phyloP scores from a whole-genome alignment of 2,888 invertebrate genomes.

The Euplagia quadripunctaria region DNA sequence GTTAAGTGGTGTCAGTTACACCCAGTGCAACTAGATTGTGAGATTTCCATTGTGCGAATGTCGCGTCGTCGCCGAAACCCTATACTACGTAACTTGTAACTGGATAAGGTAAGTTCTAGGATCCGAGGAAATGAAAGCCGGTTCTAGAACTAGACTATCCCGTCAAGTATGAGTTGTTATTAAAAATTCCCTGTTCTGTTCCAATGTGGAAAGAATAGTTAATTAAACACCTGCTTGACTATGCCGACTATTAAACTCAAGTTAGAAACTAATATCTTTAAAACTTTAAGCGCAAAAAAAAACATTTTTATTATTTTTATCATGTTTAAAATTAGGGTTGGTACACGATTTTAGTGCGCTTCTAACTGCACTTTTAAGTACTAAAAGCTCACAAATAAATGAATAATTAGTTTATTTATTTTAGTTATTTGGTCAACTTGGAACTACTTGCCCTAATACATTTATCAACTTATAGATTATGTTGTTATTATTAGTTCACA shows the following conservation, averaged over 20 bases:
- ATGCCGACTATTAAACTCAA: conserved; percentile 56
- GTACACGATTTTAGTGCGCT: neutral
- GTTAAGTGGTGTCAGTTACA: conserved; percentile 62
- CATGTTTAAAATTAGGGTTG: conserved; percentile 20
- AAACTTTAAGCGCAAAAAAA: conserved; percentile 39
- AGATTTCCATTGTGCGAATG: conserved; percentile 67
- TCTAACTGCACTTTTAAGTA: neutral
- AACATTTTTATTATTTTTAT: conserved; percentile 34
- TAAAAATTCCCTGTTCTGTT: conserved; percentile 48
- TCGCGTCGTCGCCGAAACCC: conserved; percentile 70
- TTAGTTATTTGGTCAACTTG: no score
- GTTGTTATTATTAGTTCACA: no score
- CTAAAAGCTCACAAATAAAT: no score
- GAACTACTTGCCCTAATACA: no score
- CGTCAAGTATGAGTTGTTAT: conserved; percentile 54
- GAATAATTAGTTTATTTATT: no score
- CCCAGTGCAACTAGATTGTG: conserved; percentile 65
- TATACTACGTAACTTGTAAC: conserved; percentile 78
- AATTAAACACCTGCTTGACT: conserved; percentile 66
- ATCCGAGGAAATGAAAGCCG: conserved; percentile 67
- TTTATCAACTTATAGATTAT: no score
- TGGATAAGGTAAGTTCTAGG: conserved; percentile 59
- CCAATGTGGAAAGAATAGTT: conserved; percentile 61
- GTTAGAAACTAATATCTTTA: conserved; percentile 53
- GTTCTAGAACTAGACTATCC: conserved; percentile 54